A percentile compares a stretch with the other conserved stretches of the same genome.
Conservation (phyloP, 1,140 invertebrate species). For the Drosophila carrolli region DNA sequence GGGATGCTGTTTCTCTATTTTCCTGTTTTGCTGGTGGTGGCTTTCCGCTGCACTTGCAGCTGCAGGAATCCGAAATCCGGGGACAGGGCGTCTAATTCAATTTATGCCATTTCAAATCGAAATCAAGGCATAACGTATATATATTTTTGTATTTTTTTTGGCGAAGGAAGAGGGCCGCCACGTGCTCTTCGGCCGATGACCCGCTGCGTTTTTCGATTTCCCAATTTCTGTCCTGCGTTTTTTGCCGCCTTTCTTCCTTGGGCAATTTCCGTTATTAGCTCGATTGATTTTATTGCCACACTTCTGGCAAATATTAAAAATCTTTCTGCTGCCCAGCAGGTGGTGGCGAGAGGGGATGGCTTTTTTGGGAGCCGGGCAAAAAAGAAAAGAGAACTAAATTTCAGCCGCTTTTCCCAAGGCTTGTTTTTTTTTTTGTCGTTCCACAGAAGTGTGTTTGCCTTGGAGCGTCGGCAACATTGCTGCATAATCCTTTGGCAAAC, state of each 20-base stretch:
- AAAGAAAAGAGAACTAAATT: conserved; percentile 1
- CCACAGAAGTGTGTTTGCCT: conserved; percentile 29
- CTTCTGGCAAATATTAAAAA: conserved; percentile 52
- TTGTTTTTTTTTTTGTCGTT: not conserved
- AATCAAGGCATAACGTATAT: conserved; percentile 30
- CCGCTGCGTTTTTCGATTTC: conserved; percentile 51
- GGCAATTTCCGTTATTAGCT: conserved; percentile 78
- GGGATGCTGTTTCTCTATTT: conserved; percentile 15
- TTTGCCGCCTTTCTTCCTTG: conserved; percentile 23
- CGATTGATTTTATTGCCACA: conserved; percentile 75
- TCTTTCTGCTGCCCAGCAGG: conserved; percentile 27
- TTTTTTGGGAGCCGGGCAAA: not conserved
- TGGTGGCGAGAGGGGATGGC: not conserved
- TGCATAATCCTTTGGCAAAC: conserved; percentile 60
- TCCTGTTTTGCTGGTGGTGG: conserved; percentile 23
- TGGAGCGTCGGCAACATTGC: conserved; percentile 35
- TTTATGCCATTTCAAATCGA: conserved; percentile 70
- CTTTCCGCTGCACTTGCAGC: conserved; percentile 66
- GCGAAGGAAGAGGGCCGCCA: conserved; percentile 7
- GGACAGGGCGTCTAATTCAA: conserved; percentile 67
- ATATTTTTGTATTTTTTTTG: conserved; percentile 1
- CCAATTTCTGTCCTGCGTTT: conserved; percentile 16
- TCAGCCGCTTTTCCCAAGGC: conserved; percentile 22
- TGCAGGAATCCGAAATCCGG: conserved; percentile 33
- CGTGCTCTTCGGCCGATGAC: conserved; percentile 46